Base-by-base conservation (phyloP, 2,888 invertebrate genomes). In the Bibio marci region DNA sequence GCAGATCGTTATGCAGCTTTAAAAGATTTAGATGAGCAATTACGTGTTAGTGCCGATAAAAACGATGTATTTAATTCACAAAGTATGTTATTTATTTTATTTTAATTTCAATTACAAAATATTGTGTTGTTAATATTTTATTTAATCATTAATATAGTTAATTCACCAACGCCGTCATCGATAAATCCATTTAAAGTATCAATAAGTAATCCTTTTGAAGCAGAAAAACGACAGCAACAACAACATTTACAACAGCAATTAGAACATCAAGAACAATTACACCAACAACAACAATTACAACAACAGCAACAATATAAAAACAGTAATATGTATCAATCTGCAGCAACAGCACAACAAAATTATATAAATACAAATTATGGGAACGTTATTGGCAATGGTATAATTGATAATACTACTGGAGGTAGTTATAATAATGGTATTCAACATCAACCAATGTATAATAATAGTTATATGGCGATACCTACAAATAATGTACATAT, bases 1-100 rank as follows among this genome's bases (percentile, higher is more conserved):
- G 85, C 81, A 66, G 94, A 95, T 65, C 80, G 87, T 49, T 95
- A 95, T 65, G 92, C 94, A 47, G 92, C 94, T 37, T 70, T 95
- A 43, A 90, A 92, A 62, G 92, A 92, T 65, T 71, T 95, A 52
- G 92, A 94, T 58, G 68, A 74, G 56, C 77, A 76, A 51, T 60
- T 78, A 50, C 71, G 78, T 51, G 8, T 4, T 22, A 22, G 8
- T 22, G 22, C 5, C 8, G 63, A 62, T 40, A 57, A 31, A 14
- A 40, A 40, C 15, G 32, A 32, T 18, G 25, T 11, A 10, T 31
- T 31, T 25, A 14, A 22, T 19, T 12, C 25, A 15, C 33, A 38
- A 25, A 25, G 22, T 15, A 25, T 22, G 10, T n/a, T 13, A 10
- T 22, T 11, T 22, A 22, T 22, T 22, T 22, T 22, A 6, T 22